Evolutionary conservation across 2,113 vertebrate species (phyloP), one percentile per base, ranked within the genome.

Genomic region (Lampris incognitus): DNA sequence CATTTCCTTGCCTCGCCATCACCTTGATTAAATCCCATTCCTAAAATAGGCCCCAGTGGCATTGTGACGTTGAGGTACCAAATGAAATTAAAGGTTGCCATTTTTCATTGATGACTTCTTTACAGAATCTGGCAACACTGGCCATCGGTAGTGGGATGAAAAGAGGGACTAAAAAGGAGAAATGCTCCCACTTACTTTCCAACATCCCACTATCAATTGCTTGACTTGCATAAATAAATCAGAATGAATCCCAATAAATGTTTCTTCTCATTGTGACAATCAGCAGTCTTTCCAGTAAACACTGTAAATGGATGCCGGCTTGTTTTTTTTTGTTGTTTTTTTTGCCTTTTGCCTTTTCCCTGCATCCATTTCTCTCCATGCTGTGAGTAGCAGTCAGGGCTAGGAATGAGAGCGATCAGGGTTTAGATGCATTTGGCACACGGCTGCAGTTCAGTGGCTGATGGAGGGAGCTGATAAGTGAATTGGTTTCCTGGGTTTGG

Each of bases 1-100:
- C 65, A 84, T 87, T 69, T 80, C 74, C 83, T 88, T 69, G 64
- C 52, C 60, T 82, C 55, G 82, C 84, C 71, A 87, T 88, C 72
- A 84, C 81, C 88, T 92, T 92, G 88, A 93, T 93, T 92, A 90
- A 88, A 93, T 87, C 85, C 77, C 69, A 58, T 73, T 44, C 83
- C 77, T 79, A 73, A 70, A 87, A 84, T 59, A 59, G 39, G 63
- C 81, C 71, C 74, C 60, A 8, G 73, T 82, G 85, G 81, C 86
- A 72, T 71, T 72, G 66, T 44, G 9, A 46, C 69, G 66, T 62
- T 37, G 80, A 80, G 76, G 72, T 61, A 62, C 63, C 9, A 70
- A 52, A 77, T 51, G 65, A 76, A 90, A 92, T 89, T 66, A 67
- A 82, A 87, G 85, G 87, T 91, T 75, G 56, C 83, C 79, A 87